Conservation (phyloP, 2,888 invertebrate genomes). For the Aphodius granarius region DNA sequence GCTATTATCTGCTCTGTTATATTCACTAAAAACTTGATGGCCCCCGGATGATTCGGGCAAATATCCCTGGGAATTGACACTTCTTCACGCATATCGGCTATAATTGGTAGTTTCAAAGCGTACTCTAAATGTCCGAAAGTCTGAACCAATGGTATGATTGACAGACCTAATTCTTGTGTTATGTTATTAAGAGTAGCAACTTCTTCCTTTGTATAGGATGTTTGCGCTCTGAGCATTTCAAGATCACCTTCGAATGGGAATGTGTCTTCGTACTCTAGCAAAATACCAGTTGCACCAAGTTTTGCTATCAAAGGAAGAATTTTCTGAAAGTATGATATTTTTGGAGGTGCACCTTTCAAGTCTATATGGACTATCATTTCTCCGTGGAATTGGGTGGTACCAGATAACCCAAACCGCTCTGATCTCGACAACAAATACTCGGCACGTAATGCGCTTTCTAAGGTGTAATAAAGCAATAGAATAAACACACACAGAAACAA, state of each 20-base stretch:
- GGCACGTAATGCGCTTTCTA: conserved; percentile 7
- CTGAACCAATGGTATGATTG: conserved; percentile 80
- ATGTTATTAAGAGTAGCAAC: conserved; percentile 55
- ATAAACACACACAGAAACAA: conserved; percentile 9
- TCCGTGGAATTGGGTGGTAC: conserved; percentile 31
- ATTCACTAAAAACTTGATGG: conserved; percentile 60
- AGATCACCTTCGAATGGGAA: conserved; percentile 70
- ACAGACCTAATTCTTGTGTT: conserved; percentile 62
- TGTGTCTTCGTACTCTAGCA: conserved; percentile 88
- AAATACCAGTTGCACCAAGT: conserved; percentile 74
- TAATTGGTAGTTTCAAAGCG: conserved; percentile 71
- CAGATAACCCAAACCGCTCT: not conserved
- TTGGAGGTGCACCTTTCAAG: conserved; percentile 71
- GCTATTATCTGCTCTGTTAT: conserved; percentile 73
- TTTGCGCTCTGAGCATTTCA: conserved; percentile 61
- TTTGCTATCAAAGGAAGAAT: conserved; percentile 64
- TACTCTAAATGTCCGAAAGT: conserved; percentile 86
- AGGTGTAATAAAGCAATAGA: conserved; percentile 15
- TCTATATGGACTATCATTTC: conserved; percentile 79
- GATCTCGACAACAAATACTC: not conserved
- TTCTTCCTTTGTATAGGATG: conserved; percentile 65
- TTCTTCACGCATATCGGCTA: conserved; percentile 68
- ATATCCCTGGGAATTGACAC: conserved; percentile 63
- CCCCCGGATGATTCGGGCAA: conserved; percentile 68
- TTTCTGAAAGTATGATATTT: conserved; percentile 61